Conservation (phyloP, 2,888 invertebrate species). For the Stenodera caucasica region DNA sequence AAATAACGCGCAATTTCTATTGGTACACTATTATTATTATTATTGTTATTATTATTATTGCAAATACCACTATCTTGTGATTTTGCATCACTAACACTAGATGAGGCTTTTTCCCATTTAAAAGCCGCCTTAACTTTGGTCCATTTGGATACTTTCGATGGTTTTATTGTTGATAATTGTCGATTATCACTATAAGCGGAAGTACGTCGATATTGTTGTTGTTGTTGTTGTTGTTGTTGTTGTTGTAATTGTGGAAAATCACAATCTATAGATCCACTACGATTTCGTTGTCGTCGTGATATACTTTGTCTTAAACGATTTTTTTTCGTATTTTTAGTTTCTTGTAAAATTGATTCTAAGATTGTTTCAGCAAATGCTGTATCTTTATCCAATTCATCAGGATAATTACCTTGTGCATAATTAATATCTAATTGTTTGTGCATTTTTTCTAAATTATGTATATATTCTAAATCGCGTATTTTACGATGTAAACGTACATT, state of each 20-base stretch:
- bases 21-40: conserved; percentile 44
- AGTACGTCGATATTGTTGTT: conserved; percentile 36
- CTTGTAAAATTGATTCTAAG: conserved; percentile 64
- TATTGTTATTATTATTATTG: too few species aligned
- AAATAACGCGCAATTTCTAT: conserved; percentile 60
- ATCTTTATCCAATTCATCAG: conserved; percentile 66
- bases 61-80: conserved; percentile 56
- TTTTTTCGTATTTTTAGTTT: conserved; percentile 50
- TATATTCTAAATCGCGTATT: conserved; percentile 72
- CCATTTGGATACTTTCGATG: conserved; percentile 79
- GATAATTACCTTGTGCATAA: conserved; percentile 57
- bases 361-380: conserved; percentile 65
- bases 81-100: conserved; percentile 52
- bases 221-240: conserved; percentile 46
- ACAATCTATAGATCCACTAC: conserved; percentile 62
- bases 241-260: conserved; percentile 14
- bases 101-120: conserved; percentile 76
- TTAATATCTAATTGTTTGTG: conserved; percentile 57
- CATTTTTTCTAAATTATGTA: conserved; percentile 66
- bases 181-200: conserved; percentile 18
- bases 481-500: conserved; percentile 69
- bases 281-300: conserved; percentile 60
- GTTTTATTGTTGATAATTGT: conserved; percentile 31
- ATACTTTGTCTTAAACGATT: conserved; percentile 58
- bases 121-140: conserved; percentile 87